phyloP scores from a whole-genome alignment of 2,888 invertebrate species.

The Drosophila nigricruria region DNA sequence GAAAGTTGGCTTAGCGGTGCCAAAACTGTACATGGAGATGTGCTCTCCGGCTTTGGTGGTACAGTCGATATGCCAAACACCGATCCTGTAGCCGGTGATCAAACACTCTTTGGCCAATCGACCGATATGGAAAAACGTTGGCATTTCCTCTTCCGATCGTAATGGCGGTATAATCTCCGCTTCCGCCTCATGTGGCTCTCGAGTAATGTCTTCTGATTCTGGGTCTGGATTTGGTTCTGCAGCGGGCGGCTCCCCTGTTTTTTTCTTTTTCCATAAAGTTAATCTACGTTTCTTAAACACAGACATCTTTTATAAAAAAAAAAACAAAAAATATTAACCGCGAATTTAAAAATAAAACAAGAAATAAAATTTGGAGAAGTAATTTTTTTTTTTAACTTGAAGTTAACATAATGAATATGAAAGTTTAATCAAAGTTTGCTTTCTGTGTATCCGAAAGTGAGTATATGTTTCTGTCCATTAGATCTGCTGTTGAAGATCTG shows the following conservation, averaged over 20 bases:
- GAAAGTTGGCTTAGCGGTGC: constrained; percentile 2
- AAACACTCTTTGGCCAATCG: constrained; percentile 52
- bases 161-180: constrained; percentile 16
- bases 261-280: background rate
- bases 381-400: too few relatives aligned
- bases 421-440: background rate
- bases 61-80: constrained; percentile 51
- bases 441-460: background rate
- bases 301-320: background rate
- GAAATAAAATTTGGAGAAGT: background rate
- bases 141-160: constrained; percentile 17
- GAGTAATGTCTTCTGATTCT: background rate
- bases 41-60: background rate
- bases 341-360: background rate
- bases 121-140: constrained; percentile 54
- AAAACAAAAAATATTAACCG: background rate
- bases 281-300: background rate
- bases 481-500: too few relatives aligned
- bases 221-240: background rate
- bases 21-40: constrained; percentile 34
- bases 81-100: constrained; percentile 38
- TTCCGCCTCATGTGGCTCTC: background rate
- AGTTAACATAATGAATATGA: background rate
- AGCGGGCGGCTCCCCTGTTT: too few relatives aligned
- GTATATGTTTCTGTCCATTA: background rate